Conservation (phyloP, 2,113 vertebrate genomes). For the Symphodus melops region DNA sequence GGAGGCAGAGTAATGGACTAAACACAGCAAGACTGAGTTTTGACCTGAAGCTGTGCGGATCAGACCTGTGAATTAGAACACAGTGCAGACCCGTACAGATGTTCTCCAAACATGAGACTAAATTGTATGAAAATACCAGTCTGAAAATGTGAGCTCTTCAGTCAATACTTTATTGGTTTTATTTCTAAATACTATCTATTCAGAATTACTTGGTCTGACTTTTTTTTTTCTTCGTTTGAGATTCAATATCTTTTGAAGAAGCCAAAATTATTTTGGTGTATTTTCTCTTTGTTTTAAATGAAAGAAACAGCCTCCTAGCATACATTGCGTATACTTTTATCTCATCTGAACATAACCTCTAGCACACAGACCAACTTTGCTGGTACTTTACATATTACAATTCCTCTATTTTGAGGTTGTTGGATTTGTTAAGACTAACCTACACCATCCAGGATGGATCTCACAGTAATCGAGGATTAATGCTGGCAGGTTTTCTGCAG, state of each 20-base stretch:
- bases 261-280: too few species aligned
- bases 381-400: neutral
- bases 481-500: neutral
- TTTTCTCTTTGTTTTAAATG: neutral
- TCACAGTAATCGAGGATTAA: neutral
- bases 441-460: neutral
- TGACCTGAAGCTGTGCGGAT: constrained; percentile 24
- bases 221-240: neutral
- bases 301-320: neutral
- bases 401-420: neutral
- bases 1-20: constrained; percentile 9
- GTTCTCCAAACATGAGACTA: constrained; percentile 21
- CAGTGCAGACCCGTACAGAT: constrained; percentile 37
- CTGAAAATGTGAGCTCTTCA: neutral
- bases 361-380: neutral
- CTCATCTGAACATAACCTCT: neutral
- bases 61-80: constrained; percentile 34
- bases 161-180: neutral
- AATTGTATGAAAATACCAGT: constrained; percentile 28
- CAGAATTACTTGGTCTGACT: neutral
- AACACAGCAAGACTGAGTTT: constrained; percentile 39
- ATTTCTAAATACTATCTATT: neutral
- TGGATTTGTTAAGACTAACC: neutral
- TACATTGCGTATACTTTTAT: neutral
- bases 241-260: too few species aligned